Percentiles rank a stretch among this genome's conserved stretches.
Evolutionary conservation across 2,113 vertebrate species (phyloP).

Genomic region (Loxodonta africana): DNA sequence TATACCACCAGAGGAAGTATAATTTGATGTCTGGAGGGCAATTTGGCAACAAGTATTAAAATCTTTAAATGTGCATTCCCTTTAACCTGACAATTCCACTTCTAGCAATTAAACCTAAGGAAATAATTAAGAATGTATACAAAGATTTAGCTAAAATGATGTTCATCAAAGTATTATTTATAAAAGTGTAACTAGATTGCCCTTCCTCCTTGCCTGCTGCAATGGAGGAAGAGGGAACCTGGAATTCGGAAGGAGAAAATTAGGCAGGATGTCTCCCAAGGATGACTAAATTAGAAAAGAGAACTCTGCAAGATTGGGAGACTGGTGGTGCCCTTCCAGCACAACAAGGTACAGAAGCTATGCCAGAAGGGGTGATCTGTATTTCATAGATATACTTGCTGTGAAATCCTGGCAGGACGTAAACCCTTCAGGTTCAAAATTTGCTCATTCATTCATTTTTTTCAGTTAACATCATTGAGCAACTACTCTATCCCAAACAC

Average conservation of each 20-base stretch:
- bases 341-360: neutral
- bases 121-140: constrained; percentile 75
- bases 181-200: constrained; percentile 21
- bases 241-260: constrained; percentile 46
- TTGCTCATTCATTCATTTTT: neutral
- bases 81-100: constrained; percentile 35
- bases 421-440: neutral
- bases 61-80: constrained; percentile 18
- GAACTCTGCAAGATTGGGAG: neutral
- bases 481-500: neutral
- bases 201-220: constrained; percentile 41
- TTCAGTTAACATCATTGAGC: neutral
- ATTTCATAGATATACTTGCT: neutral
- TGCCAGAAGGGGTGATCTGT: neutral
- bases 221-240: neutral
- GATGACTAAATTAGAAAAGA: neutral
- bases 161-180: constrained; percentile 59
- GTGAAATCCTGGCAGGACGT: neutral
- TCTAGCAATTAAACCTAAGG: constrained; percentile 69
- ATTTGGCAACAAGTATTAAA: constrained; percentile 49
- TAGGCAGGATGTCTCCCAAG: constrained; percentile 52
- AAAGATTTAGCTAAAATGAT: constrained; percentile 63
- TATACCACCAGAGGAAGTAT: neutral
- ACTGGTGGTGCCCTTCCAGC: neutral
- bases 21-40: constrained; percentile 20